Conservation (phyloP, 2,797 vertebrate species). For the Bufotes viridis region DNA sequence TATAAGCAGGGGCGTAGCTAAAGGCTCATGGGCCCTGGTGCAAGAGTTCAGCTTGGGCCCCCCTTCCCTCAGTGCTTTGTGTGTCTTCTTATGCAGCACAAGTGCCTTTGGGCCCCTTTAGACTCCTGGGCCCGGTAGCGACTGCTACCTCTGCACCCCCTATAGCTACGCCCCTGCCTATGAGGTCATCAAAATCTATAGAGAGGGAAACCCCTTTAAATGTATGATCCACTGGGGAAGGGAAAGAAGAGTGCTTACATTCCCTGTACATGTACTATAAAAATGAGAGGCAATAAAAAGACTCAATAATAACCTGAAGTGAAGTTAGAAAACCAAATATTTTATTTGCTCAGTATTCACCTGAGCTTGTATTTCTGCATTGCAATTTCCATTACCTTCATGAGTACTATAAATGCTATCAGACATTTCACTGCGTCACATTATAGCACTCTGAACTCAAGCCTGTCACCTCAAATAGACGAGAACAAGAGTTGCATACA, state of each 20-base stretch:
- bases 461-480: constrained; percentile 18
- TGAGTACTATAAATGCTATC: constrained; percentile 6
- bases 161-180: too few relatives aligned
- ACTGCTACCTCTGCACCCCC: too few relatives aligned
- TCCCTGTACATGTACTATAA: background rate
- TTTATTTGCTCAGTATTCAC: background rate
- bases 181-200: too few relatives aligned
- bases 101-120: too few relatives aligned
- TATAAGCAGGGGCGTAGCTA: too few relatives aligned
- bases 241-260: background rate
- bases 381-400: background rate
- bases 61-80: too few relatives aligned
- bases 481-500: background rate
- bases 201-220: background rate
- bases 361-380: background rate
- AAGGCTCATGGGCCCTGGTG: too few relatives aligned
- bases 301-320: background rate
- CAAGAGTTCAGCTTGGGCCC: too few relatives aligned
- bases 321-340: background rate
- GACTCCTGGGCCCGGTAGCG: too few relatives aligned
- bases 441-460: constrained; percentile 13
- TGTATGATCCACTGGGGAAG: background rate
- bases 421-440: constrained; percentile 1
- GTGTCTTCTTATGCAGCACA: too few relatives aligned
- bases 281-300: background rate